Conservation (phyloP, 2,113 vertebrate genomes). For the Ciconia maguari region DNA sequence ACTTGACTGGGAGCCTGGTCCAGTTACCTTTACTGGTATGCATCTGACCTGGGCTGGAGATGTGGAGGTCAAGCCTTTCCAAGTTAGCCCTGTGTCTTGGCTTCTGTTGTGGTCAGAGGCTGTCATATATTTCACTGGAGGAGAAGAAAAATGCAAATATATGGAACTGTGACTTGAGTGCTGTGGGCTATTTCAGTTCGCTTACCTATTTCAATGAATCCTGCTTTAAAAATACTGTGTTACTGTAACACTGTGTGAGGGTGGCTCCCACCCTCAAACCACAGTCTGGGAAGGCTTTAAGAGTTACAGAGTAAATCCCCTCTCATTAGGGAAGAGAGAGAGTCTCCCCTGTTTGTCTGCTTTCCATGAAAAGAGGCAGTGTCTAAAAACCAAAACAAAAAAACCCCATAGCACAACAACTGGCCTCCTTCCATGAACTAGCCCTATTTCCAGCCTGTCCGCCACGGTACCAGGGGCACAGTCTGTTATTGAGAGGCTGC, state of each 20-base stretch:
- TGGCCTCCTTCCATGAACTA: constrained; percentile 40
- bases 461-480: not conserved
- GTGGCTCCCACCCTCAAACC: not conserved
- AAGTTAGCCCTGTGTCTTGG: not conserved
- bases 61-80: not conserved
- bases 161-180: not conserved
- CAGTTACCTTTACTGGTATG: not conserved
- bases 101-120: not conserved
- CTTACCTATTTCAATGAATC: not conserved
- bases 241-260: not conserved
- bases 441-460: not conserved
- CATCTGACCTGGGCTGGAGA: not conserved
- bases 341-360: constrained; percentile 31
- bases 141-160: not conserved
- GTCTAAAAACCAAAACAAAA: constrained; percentile 51
- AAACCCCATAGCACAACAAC: constrained; percentile 19
- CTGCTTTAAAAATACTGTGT: not conserved
- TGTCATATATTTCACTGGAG: not conserved
- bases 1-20: not conserved
- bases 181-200: not conserved
- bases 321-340: not conserved
- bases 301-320: not conserved
- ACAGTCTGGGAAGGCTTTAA: not conserved
- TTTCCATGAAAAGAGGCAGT: constrained; percentile 45
- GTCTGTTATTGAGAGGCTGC: constrained; percentile 4